Base-by-base conservation (phyloP, 2,797 vertebrate species). In the Pelobates cultripes region DNA sequence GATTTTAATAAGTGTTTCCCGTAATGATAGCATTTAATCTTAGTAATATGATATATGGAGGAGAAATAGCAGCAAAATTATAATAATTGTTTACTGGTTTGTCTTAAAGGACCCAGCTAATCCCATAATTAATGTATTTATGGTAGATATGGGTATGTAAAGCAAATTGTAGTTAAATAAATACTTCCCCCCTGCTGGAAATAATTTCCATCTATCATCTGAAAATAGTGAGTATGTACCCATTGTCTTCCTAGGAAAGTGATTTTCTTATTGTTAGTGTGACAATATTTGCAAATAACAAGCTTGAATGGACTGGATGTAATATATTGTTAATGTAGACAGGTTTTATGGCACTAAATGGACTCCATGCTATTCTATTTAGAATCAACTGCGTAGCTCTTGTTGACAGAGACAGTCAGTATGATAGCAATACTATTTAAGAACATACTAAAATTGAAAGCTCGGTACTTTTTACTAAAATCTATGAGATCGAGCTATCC, bases 121-220 rank as follows among this genome's bases (percentile, higher is more conserved):
- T 73, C 70, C n/a, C 42, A 72, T 77, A 77, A 28, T 28, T 28
- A 28, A 28, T 28, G 28, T 28, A 28, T 28, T 28, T 28, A 28
- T 28, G 28, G 28, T 2, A 28, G 28, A 28, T 28, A 28, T 28
- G 28, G 28, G 28, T 28, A 28, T 28, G 28, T 28, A 28, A 28
- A 28, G 28, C 28, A 28, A 28, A 28, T 28, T 28, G 28, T 28
- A 28, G 28, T 28, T 28, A 28, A 28, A 28, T 28, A 28, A 28
- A 28, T 28, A 28, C 28, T 28, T 28, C 28, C 28, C 60, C 75
- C 10, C 68, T 28, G 51, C 69, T 77, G 70, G 80, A 55, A 69
- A 47, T 82, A 77, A 77, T 77, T 57, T 77, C 15, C 77, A 77
- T 77, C 67, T 68, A 77, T 69, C 57, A 82, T 69, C 43, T 61